Base-by-base conservation (phyloP, 2,113 vertebrate genomes). In the Chrysemys picta region DNA sequence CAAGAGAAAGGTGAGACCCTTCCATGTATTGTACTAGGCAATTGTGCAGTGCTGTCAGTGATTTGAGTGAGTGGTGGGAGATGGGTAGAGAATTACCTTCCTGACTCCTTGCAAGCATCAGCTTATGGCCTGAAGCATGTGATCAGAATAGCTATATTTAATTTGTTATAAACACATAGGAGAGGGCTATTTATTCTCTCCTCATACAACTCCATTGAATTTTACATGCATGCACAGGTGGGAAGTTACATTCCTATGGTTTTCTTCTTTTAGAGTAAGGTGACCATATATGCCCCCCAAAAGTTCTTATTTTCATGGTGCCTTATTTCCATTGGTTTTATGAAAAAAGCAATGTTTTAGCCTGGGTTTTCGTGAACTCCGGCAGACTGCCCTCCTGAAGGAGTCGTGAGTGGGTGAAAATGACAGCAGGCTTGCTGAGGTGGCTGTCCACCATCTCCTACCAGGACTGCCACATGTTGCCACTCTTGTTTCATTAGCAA, bases 391-490 rank as follows among this genome's bases (percentile, higher is more conserved):
- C 38, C 93, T 84, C 54, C 0, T 0, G 50, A 86, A 97, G 65
- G 82, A 90, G 91, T 25, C 69, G 78, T 82, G 10, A 0, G 89
- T 53, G 92, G 91, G 91, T 92, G 88, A 92, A 96, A 94, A 7
- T 94, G 89, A 95, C 94, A 92, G 57, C 88, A 96, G 38, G 75
- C 91, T 87, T 88, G 85, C 88, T 91, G 94, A 85, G 75, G 52
- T 75, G 65, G 0, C 0, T 53, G 56, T 78, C 79, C 78, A 81
- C 89, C 93, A 82, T 52, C 89, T 97, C 93, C 91, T 94, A 27
- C 62, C 85, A 87, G 94, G 75, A 57, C 8, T 85, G 93, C 80
- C 89, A 93, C 85, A 1, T 0, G 0, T 85, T 90, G 91, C 93
- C 92, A 92, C 91, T 88, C 57, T 79, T 42, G 53, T 75, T 91